phyloP scores from a whole-genome alignment of 2,797 vertebrate genomes.

The Sebastes elongatus region DNA sequence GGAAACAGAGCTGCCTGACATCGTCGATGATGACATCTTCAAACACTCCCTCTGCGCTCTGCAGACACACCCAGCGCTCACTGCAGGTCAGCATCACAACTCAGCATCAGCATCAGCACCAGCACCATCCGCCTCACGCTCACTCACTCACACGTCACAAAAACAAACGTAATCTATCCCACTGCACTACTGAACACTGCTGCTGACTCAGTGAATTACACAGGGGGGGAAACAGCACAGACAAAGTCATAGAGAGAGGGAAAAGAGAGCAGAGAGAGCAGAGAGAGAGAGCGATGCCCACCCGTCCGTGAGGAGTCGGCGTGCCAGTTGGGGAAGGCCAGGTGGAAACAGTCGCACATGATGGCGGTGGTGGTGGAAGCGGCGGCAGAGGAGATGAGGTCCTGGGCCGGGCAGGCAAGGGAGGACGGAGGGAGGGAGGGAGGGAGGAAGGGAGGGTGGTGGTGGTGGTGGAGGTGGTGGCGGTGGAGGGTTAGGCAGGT shows the following conservation, averaged over 20 bases:
- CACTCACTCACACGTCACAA: conserved; percentile 13
- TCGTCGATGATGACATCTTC: conserved; percentile 59
- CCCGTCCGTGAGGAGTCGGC: conserved; percentile 93
- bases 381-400: conserved; percentile 32
- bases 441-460: not conserved
- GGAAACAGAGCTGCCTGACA: conserved; percentile 13
- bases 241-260: conserved; percentile 28
- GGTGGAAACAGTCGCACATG: conserved; percentile 99
- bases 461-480: not conserved
- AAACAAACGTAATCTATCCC: conserved; percentile 72
- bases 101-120: conserved; percentile 71
- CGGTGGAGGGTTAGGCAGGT: conserved; percentile 39
- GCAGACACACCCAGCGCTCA: conserved; percentile 80
- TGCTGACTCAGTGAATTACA: conserved; percentile 56
- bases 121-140: conserved; percentile 32
- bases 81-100: conserved; percentile 69
- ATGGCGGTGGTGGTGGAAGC: conserved; percentile 64
- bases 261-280: conserved; percentile 28
- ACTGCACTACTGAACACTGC: conserved; percentile 72
- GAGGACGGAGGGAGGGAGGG: conserved; percentile 6
- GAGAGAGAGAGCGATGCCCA: conserved; percentile 82
- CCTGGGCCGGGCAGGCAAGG: conserved; percentile 7
- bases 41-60: conserved; percentile 51
- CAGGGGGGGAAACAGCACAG: not conserved
- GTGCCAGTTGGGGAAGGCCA: conserved; percentile 97